Percentiles rank a stretch among this genome's conserved stretches.
These are phyloP conservation scores for Microhierax caerulescens DNA, from an alignment of 2,797 vertebrate species.

Conservation along the genomic window DNA sequence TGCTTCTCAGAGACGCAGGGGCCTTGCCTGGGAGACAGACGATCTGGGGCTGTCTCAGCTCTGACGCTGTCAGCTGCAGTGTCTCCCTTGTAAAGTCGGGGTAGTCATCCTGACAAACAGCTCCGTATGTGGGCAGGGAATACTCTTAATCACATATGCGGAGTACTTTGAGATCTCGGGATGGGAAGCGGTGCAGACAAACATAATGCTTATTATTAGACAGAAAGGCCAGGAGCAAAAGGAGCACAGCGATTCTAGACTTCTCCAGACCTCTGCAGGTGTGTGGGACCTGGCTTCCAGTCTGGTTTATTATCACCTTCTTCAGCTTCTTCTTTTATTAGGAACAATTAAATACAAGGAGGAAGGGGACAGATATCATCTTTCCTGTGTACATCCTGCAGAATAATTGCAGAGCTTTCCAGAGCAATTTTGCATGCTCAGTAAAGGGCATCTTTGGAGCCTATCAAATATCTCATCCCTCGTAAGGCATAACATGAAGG, in stretches of 20 bases:
- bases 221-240: background rate
- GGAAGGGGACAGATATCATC: slow-evolving; percentile 24
- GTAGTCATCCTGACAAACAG: slow-evolving; percentile 57
- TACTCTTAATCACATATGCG: slow-evolving; percentile 21
- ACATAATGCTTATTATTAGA: slow-evolving; percentile 12
- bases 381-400: slow-evolving; percentile 31
- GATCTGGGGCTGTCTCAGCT: slow-evolving; percentile 26
- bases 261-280: background rate
- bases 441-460: slow-evolving; percentile 45
- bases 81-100: slow-evolving; percentile 27
- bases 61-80: background rate
- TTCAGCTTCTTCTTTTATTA: slow-evolving; percentile 18
- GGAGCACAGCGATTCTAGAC: background rate
- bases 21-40: background rate
- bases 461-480: slow-evolving; percentile 30
- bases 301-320: background rate
- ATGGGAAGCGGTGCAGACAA: background rate
- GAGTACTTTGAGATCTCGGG: background rate
- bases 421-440: slow-evolving; percentile 26
- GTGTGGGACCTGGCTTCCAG: background rate
- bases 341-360: slow-evolving; percentile 24
- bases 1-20: background rate
- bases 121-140: slow-evolving; percentile 29
- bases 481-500: background rate
- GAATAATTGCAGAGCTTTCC: slow-evolving; percentile 40